Conservation (phyloP, 2,113 vertebrate genomes). For the Triplophysa tibetana region DNA sequence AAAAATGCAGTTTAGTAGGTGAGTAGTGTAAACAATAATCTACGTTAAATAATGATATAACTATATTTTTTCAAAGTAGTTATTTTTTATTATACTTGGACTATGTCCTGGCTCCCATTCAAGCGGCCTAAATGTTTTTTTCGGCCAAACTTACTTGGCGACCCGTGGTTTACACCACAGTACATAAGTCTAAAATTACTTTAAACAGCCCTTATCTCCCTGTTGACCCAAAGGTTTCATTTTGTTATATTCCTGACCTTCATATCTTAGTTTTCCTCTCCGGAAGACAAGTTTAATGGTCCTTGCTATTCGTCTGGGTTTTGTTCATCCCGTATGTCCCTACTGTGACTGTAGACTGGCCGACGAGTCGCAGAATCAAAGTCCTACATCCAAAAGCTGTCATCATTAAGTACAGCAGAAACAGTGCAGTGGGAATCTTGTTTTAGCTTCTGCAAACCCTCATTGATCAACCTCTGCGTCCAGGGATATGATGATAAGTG, state of each 20-base stretch:
- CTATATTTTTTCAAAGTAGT: no score
- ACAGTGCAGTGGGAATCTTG: constrained; percentile 38
- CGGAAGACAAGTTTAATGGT: constrained; percentile 1
- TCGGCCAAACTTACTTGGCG: no score
- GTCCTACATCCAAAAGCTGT: constrained; percentile 31
- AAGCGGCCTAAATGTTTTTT: no score
- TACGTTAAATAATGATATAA: no score
- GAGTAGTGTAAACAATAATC: no score
- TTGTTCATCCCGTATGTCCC: constrained; percentile 7
- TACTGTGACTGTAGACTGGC: not conserved
- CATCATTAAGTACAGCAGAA: constrained; percentile 42
- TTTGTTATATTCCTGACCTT: not conserved
- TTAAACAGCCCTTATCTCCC: no score
- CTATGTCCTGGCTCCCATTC: no score
- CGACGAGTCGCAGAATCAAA: not conserved
- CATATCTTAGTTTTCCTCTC: not conserved
- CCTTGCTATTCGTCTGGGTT: constrained; percentile 16
- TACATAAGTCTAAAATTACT: no score
- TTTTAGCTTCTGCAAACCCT: constrained; percentile 21
- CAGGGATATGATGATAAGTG: constrained; percentile 45
- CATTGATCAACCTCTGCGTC: constrained; percentile 47
- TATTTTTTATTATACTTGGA: no score
- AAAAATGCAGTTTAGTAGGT: no score
- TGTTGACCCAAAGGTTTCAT: no score
- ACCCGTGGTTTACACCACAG: no score